Conservation (phyloP, 1,140 invertebrate genomes). For the Polyergus mexicanus region DNA sequence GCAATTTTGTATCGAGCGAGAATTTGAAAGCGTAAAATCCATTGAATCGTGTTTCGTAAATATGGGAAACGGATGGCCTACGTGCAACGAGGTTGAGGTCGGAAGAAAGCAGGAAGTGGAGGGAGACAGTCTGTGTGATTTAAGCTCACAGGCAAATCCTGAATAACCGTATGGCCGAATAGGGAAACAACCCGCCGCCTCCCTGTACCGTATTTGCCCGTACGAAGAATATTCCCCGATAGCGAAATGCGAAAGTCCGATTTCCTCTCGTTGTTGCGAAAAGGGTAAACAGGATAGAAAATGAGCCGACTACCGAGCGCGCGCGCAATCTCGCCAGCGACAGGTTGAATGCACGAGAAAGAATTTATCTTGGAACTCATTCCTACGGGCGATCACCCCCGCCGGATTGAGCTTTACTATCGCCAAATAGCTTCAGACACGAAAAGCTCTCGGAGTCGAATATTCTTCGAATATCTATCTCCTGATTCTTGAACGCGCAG, state of each 20-base stretch:
- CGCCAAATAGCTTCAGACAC: slow-evolving; percentile 45
- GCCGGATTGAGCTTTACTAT: slow-evolving; percentile 47
- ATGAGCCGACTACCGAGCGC: slow-evolving; percentile 49
- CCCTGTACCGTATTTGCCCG: not conserved
- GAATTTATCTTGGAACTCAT: slow-evolving; percentile 58
- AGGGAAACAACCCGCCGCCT: slow-evolving; percentile 21
- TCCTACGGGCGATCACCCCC: slow-evolving; percentile 51
- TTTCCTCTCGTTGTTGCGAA: slow-evolving; percentile 47
- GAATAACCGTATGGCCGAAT: slow-evolving; percentile 50
- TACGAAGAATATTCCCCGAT: slow-evolving; percentile 26
- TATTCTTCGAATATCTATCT: too few relatives aligned
- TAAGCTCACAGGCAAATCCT: slow-evolving; percentile 54
- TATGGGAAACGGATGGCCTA: not conserved
- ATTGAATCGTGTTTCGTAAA: not conserved
- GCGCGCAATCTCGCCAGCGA: slow-evolving; percentile 41
- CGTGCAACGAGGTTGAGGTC: slow-evolving; percentile 2
- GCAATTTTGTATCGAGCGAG: not conserved
- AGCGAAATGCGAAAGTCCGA: slow-evolving; percentile 13
- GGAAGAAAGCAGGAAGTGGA: slow-evolving; percentile 41
- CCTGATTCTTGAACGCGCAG: not conserved
- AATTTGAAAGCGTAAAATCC: slow-evolving; percentile 21
- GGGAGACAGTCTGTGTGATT: slow-evolving; percentile 39
- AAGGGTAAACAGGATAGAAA: slow-evolving; percentile 55
- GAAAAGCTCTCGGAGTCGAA: slow-evolving; percentile 31
- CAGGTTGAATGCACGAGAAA: slow-evolving; percentile 60